Percentiles rank a stretch among this genome's conserved stretches.
Evolutionary conservation across 1,140 invertebrate genomes (phyloP).

Genomic region (Trypoxylus dichotomus): DNA sequence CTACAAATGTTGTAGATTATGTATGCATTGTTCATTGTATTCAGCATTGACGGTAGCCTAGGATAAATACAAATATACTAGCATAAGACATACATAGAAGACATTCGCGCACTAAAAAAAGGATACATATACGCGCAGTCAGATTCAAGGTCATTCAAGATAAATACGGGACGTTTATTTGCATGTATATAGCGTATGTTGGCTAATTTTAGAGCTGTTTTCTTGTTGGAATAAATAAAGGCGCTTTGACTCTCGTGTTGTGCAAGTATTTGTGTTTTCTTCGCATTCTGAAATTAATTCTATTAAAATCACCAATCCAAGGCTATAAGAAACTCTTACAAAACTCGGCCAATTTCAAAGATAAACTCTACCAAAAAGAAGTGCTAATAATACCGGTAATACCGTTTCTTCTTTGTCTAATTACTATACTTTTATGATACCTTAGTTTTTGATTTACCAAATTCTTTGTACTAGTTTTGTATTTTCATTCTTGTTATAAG

Average conservation of each 20-base stretch:
- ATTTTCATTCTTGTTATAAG: too few species aligned
- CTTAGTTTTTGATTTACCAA: too few species aligned
- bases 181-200: not conserved
- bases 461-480: too few species aligned
- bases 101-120: not conserved
- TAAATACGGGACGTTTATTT: not conserved
- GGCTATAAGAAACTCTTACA: too few species aligned
- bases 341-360: too few species aligned
- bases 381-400: too few species aligned
- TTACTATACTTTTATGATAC: too few species aligned
- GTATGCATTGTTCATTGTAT: not conserved
- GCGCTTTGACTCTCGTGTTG: not conserved
- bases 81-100: not conserved
- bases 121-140: not conserved
- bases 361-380: too few species aligned
- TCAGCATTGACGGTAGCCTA: not conserved
- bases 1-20: not conserved
- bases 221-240: slow-evolving; percentile 7
- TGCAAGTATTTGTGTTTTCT: not conserved
- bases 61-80: not conserved
- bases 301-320: too few species aligned
- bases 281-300: not conserved
- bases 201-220: not conserved
- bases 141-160: not conserved
- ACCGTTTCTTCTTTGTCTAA: too few species aligned